phyloP scores from a whole-genome alignment of 2,888 invertebrate species.

The Parnassius mnemosyne region DNA sequence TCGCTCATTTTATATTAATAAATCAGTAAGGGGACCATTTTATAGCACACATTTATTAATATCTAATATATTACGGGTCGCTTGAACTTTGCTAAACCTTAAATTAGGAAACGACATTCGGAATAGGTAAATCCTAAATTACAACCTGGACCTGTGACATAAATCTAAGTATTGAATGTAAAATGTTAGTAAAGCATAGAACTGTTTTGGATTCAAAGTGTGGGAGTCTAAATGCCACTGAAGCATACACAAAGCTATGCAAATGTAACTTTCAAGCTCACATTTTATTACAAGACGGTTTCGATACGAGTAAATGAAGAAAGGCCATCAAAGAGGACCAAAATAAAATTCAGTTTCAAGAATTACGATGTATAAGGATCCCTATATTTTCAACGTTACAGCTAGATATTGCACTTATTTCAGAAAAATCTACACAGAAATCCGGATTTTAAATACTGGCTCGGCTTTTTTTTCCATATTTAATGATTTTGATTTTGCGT shows the following conservation, averaged over 20 bases:
- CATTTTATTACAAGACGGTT: constrained; percentile 40
- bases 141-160: constrained; percentile 77
- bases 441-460: constrained; percentile 78
- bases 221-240: constrained; percentile 59
- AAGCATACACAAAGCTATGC: constrained; percentile 68
- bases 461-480: constrained; percentile 68
- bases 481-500: constrained; percentile 47
- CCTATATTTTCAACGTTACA: constrained; percentile 56
- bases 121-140: constrained; percentile 67
- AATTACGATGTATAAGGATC: constrained; percentile 34
- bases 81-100: constrained; percentile 67
- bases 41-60: constrained; percentile 72
- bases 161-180: constrained; percentile 51
- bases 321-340: constrained; percentile 27
- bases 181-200: constrained; percentile 60
- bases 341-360: constrained; percentile 24
- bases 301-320: constrained; percentile 43
- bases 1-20: constrained; percentile 54
- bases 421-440: constrained; percentile 69
- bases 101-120: constrained; percentile 71
- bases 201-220: constrained; percentile 55
- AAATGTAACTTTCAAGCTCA: constrained; percentile 57
- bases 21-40: constrained; percentile 53
- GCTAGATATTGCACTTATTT: constrained; percentile 73
- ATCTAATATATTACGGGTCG: constrained; percentile 62